Base-by-base conservation (phyloP, 2,888 invertebrate species). In the Artemia sinica region DNA sequence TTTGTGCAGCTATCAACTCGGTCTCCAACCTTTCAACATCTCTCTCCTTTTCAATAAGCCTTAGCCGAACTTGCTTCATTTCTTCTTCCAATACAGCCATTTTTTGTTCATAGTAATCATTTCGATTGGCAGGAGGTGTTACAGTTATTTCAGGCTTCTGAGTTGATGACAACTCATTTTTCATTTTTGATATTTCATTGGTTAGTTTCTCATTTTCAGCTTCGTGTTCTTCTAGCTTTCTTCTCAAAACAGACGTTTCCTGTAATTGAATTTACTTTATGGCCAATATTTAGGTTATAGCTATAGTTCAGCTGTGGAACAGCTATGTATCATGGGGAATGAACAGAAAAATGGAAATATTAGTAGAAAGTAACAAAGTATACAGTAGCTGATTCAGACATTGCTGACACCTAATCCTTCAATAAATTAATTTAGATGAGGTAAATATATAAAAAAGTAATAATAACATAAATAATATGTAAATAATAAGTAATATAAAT, bases 201-300 rank as follows among this genome's bases (percentile, higher is more conserved):
- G 85, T 86, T 13, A 86, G 78, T 66, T 84, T 83, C 71, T 86
- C 85, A 75, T 86, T 88, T 75, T 91, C 89, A 72, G 83, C 84
- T 79, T 92, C 91, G 72, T 89, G 79, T 74, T 89, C 89, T 77
- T 89, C 89, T 70, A 90, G 85, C 79, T 91, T 92, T 72, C 87
- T 83, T 65, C 89, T 83, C 72, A 92, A 79, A 71, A 90, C 87
- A 41, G 86, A 84, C 70, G 90, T 85, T 81, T 94, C 93, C 82
- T 87, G 77, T 50, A 72, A 72, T 48, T 68, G 66, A 14, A 8
- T n/a, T 67, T 14, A 67, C 13, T 49, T 4, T 28, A 65, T 28
- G 58, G 58, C 0, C 41, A 41, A 41, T 41, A 41, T 41, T 2
- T 6, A 5, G 41, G 41, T 6, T 41, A 41, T 41, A 41, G 41